Conservation (phyloP, 2,797 vertebrate genomes). For the Falco rusticolus region DNA sequence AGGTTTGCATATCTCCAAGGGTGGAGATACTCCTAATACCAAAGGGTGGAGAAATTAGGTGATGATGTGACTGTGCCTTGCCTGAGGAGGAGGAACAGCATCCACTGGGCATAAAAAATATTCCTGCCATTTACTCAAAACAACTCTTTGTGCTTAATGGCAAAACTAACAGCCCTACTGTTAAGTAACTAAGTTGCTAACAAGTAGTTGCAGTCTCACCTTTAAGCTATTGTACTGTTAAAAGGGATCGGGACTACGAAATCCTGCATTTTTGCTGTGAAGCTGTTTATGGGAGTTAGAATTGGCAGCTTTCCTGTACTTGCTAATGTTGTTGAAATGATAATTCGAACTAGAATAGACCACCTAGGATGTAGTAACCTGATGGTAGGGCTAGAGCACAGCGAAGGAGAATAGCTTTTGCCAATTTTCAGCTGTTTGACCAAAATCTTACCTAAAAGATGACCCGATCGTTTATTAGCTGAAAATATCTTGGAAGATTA, state of each 20-base stretch:
- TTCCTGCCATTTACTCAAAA: background rate
- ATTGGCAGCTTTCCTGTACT: background rate
- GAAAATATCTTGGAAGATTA: background rate
- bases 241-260: background rate
- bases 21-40: background rate
- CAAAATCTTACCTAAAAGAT: background rate
- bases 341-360: background rate
- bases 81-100: background rate
- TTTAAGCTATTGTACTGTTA: background rate
- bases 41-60: background rate
- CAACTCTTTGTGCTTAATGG: background rate
- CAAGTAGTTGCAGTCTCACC: background rate
- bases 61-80: background rate
- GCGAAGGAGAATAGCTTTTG: background rate
- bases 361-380: fast-evolving
- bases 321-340: background rate
- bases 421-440: background rate
- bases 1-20: background rate
- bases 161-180: background rate
- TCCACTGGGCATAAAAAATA: background rate
- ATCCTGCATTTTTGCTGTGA: background rate
- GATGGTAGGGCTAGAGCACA: background rate
- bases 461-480: background rate
- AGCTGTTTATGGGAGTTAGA: background rate
- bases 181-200: background rate